Conservation (phyloP, 2,113 vertebrate genomes). For the Engraulis encrasicolus region DNA sequence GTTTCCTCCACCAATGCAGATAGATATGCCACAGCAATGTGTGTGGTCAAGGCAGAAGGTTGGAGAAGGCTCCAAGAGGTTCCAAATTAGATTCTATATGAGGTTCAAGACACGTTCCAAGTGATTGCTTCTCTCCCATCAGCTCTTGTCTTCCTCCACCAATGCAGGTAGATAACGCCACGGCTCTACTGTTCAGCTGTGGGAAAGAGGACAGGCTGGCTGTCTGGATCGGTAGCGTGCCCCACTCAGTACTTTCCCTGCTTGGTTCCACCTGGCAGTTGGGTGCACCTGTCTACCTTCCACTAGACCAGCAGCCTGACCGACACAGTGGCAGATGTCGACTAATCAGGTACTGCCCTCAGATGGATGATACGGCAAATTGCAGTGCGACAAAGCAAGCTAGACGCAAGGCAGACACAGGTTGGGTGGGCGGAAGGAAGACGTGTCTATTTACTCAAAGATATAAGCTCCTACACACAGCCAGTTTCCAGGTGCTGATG, state of each 20-base stretch:
- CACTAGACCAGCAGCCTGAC: background rate
- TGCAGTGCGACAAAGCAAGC: background rate
- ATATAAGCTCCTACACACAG: constrained; percentile 20
- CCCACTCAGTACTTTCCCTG: background rate
- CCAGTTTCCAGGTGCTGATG: background rate
- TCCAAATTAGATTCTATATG: too few species aligned
- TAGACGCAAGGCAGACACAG: background rate
- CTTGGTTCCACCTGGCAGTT: background rate
- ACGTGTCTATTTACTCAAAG: constrained; percentile 17
- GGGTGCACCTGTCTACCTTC: background rate
- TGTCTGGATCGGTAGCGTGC: background rate
- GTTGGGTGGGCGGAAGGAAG: constrained; percentile 7
- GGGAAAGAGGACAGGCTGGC: background rate
- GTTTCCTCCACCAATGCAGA: too few species aligned
- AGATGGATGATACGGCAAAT: background rate
- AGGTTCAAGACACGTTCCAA: too few species aligned
- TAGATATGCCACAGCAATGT: too few species aligned
- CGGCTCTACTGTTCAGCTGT: background rate
- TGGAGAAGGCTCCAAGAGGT: too few species aligned
- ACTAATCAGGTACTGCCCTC: background rate
- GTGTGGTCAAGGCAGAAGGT: too few species aligned
- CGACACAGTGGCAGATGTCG: background rate
- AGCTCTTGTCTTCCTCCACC: background rate
- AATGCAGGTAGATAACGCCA: background rate
- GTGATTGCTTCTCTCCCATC: too few species aligned